phyloP scores from a whole-genome alignment of 2,113 vertebrate genomes.

The Chlorocebus sabaeus region DNA sequence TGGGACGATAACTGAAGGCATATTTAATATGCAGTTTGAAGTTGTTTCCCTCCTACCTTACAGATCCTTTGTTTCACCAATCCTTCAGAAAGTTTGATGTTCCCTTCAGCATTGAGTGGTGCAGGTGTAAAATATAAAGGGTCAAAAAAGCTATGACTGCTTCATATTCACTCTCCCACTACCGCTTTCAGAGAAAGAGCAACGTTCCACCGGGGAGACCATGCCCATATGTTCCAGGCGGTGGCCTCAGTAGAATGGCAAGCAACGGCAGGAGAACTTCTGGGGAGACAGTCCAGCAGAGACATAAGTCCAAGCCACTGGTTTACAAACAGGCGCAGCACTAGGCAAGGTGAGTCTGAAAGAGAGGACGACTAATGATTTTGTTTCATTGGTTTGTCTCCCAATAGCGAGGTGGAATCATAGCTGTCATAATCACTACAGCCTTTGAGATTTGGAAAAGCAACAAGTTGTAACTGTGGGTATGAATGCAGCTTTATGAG shows the following conservation, averaged over 20 bases:
- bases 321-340: neutral
- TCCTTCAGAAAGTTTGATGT: neutral
- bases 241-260: accelerated
- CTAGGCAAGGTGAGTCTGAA: neutral
- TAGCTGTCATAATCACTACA: neutral
- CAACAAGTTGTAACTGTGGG: neutral
- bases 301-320: accelerated
- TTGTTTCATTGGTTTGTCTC: neutral
- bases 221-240: neutral
- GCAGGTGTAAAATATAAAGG: neutral
- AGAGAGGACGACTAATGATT: neutral
- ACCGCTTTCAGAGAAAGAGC: neutral
- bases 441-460: neutral
- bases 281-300: accelerated
- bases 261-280: neutral
- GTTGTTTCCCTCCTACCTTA: neutral
- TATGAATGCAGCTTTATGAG: neutral
- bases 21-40: neutral
- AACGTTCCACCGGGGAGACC: neutral
- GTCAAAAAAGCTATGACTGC: neutral
- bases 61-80: neutral
- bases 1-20: neutral
- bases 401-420: neutral
- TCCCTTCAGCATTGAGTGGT: neutral
- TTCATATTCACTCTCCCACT: neutral